Conservation (phyloP, 2,113 vertebrate species). For the Aleadryas rufinucha region DNA sequence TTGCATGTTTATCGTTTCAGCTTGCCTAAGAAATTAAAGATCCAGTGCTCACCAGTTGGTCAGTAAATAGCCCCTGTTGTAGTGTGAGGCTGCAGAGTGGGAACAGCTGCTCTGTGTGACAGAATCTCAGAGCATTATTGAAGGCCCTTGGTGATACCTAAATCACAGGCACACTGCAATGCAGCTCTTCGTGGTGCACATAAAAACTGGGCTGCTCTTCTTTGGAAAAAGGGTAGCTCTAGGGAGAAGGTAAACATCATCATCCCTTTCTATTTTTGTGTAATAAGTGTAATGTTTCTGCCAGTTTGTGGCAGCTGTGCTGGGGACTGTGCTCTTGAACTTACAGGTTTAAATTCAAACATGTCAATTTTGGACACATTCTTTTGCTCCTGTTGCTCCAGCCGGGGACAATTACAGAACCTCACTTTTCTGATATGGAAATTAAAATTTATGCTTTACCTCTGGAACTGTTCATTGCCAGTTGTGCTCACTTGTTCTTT, state of each 20-base stretch:
- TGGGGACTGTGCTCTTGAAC: not conserved
- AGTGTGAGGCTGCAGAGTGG: not conserved
- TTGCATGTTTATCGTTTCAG: not conserved
- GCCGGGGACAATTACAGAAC: not conserved
- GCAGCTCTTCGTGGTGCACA: not conserved
- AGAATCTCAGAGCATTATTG: not conserved
- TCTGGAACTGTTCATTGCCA: not conserved
- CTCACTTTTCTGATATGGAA: not conserved
- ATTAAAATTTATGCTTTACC: not conserved
- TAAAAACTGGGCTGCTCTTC: not conserved
- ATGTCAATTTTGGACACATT: not conserved
- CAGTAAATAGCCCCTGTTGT: not conserved
- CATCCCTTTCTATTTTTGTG: not conserved
- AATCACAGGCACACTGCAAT: not conserved
- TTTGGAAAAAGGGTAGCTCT: not conserved
- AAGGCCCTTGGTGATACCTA: not conserved
- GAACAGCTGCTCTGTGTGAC: not conserved
- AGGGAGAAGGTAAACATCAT: not conserved
- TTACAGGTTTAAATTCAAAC: not conserved
- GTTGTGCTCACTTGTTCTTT: not conserved
- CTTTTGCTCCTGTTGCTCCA: not conserved
- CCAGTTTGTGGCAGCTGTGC: not conserved
- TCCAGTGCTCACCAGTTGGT: not conserved
- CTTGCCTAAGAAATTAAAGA: not conserved
- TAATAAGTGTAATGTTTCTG: not conserved